Conservation (phyloP, 1,140 invertebrate genomes). For the Pseudomyrmex pallidus region DNA sequence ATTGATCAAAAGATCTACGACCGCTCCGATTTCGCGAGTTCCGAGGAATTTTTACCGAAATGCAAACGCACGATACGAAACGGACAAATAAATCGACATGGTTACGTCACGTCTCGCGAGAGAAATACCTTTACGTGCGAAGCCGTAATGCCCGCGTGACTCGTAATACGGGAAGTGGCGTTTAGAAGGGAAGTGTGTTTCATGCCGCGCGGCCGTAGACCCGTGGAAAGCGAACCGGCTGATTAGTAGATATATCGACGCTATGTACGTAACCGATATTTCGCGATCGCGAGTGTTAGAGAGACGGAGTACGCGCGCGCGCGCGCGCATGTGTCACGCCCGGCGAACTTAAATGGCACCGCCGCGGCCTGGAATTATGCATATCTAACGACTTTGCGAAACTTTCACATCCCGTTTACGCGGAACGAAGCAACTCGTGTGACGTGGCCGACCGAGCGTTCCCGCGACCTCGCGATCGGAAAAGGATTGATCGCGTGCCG, state of each 20-base stretch:
- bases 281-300: constrained; percentile 34
- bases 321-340: constrained; percentile 65
- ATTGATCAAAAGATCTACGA: background rate
- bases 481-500: constrained; percentile 47
- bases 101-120: constrained; percentile 30
- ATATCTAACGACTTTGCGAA: constrained; percentile 70
- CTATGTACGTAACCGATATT: constrained; percentile 34
- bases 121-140: background rate
- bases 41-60: background rate
- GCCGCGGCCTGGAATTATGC: constrained; percentile 70
- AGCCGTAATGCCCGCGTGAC: constrained; percentile 22
- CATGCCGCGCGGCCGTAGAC: constrained; percentile 26
- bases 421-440: constrained; percentile 62
- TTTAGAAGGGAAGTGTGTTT: constrained; percentile 75
- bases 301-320: background rate
- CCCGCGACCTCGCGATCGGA: constrained; percentile 68
- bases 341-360: constrained; percentile 64
- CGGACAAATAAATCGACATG: background rate
- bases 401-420: constrained; percentile 77
- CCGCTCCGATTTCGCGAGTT: background rate
- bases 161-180: constrained; percentile 66
- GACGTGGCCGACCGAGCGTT: constrained; percentile 70
- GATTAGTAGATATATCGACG: constrained; percentile 38
- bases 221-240: constrained; percentile 4
- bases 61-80: background rate